A percentile compares a stretch with the other conserved stretches of the same genome.
These are phyloP conservation scores for Argentina silus DNA, from an alignment of 2,797 vertebrate species.

Conservation along the genomic window DNA sequence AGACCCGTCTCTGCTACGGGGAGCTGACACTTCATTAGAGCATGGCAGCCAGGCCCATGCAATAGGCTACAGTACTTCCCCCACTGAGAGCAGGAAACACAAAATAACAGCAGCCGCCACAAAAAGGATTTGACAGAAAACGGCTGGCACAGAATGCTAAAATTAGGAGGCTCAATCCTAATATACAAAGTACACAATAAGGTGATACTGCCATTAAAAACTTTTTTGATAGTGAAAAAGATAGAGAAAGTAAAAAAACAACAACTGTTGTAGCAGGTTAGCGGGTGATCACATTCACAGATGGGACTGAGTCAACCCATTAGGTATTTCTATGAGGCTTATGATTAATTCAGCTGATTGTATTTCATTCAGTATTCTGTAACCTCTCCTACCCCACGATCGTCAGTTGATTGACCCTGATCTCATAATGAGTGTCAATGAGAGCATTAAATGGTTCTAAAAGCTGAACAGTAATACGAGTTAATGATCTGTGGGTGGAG, in stretches of 20 bases:
- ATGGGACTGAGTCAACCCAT: background rate
- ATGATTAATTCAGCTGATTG: background rate
- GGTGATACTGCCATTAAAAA: background rate
- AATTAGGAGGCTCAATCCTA: conserved; percentile 7
- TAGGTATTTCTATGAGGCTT: background rate
- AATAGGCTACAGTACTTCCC: conserved; percentile 12
- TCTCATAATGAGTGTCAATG: conserved; percentile 11
- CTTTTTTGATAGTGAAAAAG: too few species aligned
- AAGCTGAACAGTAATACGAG: conserved; percentile 12
- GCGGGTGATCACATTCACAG: background rate
- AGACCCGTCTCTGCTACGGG: conserved; percentile 47
- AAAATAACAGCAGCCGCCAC: conserved; percentile 22
- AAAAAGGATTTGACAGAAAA: conserved; percentile 16
- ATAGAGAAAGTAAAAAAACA: too few species aligned
- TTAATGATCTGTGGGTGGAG: conserved; percentile 29
- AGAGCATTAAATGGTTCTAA: conserved; percentile 21
- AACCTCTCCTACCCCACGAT: background rate
- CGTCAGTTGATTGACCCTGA: conserved; percentile 8
- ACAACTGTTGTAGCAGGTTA: background rate
- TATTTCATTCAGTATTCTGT: background rate
- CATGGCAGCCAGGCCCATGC: conserved; percentile 35
- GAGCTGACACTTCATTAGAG: conserved; percentile 66
- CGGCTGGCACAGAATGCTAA: conserved; percentile 23
- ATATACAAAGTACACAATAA: background rate
- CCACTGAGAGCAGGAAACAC: conserved; percentile 26